These are phyloP conservation scores for Siderastrea radians DNA, from an alignment of 92 coral and sea anemone species.

Conservation along the genomic window DNA sequence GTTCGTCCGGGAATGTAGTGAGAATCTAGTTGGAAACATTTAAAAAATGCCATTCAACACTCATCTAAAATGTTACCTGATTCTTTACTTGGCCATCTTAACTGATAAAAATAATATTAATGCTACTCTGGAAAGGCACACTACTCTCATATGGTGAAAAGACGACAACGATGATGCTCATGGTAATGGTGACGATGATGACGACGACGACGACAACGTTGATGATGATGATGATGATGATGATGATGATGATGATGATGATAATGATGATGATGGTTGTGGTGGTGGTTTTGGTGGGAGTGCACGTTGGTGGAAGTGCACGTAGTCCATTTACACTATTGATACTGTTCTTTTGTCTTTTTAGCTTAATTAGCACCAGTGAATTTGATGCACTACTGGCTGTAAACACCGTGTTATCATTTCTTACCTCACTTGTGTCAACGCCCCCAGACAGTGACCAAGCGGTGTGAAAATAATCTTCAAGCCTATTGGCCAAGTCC, in stretches of 20 bases:
- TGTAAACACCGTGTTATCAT: too few relatives aligned
- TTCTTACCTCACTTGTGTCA: conserved; percentile 88
- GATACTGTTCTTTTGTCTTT: too few relatives aligned
- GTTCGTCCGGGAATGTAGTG: conserved; percentile 82
- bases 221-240: too few relatives aligned
- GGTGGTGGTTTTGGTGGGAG: too few relatives aligned
- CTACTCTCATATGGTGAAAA: not conserved
- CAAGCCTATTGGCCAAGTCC: conserved; percentile 86
- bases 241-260: too few relatives aligned
- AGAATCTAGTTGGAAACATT: conserved; percentile 66
- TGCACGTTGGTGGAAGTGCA: too few relatives aligned
- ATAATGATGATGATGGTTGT: too few relatives aligned
- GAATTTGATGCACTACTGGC: too few relatives aligned
- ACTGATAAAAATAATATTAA: not conserved
- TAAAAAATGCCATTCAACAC: not conserved
- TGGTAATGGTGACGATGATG: not conserved
- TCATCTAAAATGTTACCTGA: not conserved
- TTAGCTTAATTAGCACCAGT: too few relatives aligned
- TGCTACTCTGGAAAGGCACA: not conserved
- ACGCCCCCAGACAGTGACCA: conserved; percentile 96
- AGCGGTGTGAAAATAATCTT: conserved; percentile 91
- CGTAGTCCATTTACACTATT: too few relatives aligned
- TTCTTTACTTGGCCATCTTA: too few relatives aligned
- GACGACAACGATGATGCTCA: not conserved
- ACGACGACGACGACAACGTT: too few relatives aligned